Conservation (phyloP, 1,140 invertebrate species). For the Bombus soroeensis region DNA sequence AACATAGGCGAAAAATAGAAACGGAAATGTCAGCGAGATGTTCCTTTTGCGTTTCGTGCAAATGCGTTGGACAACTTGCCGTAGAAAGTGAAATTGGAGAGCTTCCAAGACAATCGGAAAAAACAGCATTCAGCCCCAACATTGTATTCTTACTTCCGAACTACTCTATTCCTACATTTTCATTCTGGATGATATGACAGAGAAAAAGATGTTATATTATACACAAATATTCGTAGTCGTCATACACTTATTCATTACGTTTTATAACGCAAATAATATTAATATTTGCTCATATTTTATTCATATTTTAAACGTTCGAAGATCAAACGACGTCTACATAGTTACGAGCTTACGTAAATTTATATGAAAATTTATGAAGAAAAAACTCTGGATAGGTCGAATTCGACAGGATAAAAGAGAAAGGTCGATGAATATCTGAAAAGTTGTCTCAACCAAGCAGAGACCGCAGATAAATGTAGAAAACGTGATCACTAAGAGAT, state of each 20-base stretch:
- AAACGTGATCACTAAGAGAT: constrained; percentile 40
- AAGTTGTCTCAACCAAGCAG: constrained; percentile 38
- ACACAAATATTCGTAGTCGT: no score
- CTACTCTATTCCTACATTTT: no score
- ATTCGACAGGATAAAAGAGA: neutral
- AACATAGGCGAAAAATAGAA: neutral
- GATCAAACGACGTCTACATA: no score
- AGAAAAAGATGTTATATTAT: no score
- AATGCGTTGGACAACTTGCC: neutral
- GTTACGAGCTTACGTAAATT: no score
- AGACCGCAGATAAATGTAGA: constrained; percentile 24
- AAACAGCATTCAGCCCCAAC: neutral
- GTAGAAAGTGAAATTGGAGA: constrained; percentile 42
- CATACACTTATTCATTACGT: no score
- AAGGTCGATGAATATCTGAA: constrained; percentile 21
- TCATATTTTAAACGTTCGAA: no score
- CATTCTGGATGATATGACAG: no score
- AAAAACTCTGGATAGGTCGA: neutral
- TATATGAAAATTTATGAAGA: no score
- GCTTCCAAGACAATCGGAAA: constrained; percentile 15
- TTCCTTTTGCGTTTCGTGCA: neutral
- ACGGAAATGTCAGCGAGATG: neutral
- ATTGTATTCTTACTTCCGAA: neutral
- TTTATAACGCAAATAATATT: no score
- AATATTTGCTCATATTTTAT: no score